phyloP scores from a whole-genome alignment of 2,888 invertebrate species.

The Prenolepis imparis region DNA sequence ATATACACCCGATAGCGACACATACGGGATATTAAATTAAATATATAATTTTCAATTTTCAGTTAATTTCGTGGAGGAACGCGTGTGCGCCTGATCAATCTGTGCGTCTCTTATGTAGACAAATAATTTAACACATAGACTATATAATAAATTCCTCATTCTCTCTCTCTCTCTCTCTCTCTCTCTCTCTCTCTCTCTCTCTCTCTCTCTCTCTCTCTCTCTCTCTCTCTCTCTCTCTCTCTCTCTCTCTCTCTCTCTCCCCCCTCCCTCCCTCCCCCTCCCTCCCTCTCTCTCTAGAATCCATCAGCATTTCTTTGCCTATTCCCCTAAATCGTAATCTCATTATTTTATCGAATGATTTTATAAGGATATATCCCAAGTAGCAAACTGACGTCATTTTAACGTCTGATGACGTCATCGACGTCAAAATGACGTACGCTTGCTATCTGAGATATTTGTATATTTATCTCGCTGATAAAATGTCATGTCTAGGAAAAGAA shows the following conservation, averaged over 20 bases:
- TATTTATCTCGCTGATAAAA: background rate
- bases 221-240: too few relatives aligned
- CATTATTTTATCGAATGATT: background rate
- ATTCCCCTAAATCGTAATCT: background rate
- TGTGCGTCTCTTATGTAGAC: constrained; percentile 11
- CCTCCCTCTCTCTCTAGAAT: background rate
- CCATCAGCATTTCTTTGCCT: background rate
- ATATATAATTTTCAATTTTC: constrained; percentile 14
- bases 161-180: background rate
- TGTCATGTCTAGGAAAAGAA: background rate
- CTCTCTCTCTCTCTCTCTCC: background rate
- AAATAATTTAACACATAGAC: constrained; percentile 55
- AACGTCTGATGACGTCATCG: too few relatives aligned
- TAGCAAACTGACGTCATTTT: too few relatives aligned
- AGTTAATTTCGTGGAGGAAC: constrained; percentile 9
- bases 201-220: background rate
- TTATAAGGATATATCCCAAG: too few relatives aligned
- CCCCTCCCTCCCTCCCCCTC: too few relatives aligned
- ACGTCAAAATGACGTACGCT: too few relatives aligned
- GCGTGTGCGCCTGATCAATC: constrained; percentile 8
- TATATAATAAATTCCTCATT: constrained; percentile 60
- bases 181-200: background rate
- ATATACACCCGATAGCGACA: background rate
- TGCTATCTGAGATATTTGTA: too few relatives aligned
- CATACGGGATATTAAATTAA: constrained; percentile 16